Base-by-base conservation (phyloP, 1,140 invertebrate genomes). In the Hylaeus volcanicus region DNA sequence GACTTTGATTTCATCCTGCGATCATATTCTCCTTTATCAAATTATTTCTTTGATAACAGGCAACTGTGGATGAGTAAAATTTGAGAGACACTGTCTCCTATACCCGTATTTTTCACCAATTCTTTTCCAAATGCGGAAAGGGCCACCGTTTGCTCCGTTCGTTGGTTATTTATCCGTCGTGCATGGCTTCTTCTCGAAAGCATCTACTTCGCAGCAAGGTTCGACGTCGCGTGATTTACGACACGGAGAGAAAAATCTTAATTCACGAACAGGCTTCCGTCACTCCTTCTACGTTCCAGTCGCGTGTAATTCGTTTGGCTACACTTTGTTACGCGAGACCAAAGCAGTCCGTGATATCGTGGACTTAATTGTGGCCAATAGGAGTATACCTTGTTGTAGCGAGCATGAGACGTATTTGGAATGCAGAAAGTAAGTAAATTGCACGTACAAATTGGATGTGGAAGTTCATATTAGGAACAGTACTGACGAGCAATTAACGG, bases 271-370 rank as follows among this genome's bases (percentile, higher is more conserved):
- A 37, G 8, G 5, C 9, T 58, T 26, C 39, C 12, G 15, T 61
- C 48, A 26, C 53, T 26, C 45, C 75, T 2, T 4, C 1, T 43
- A 43, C 37, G 37, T 53, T 26, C n/a, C 5, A 6, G 11, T 63
- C 48, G 43, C 58, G 56, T 26, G 66, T 55, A 72, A 72, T 78
- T 70, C 75, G 37, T 77, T 77, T 63, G 61, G 45, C 61, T 63
- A 51, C 68, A 71, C 12, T 45, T 63, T 78, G 66, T 71, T 43
- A 63, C 14, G 64, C 26, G n/a, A 9, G 2, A 11, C 4, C 11
- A 37, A 60, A 5, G 51, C 65, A 8, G 48, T 51, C 45, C 45
- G 45, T 48, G 12, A 5, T 3, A 58, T 48, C 12, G 45, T 4
- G n/a, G 26, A 26, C 26, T 48, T 69, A 58, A 69, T 69, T 48